phyloP scores from a whole-genome alignment of 2,113 vertebrate genomes.

The Tupaia chinensis region DNA sequence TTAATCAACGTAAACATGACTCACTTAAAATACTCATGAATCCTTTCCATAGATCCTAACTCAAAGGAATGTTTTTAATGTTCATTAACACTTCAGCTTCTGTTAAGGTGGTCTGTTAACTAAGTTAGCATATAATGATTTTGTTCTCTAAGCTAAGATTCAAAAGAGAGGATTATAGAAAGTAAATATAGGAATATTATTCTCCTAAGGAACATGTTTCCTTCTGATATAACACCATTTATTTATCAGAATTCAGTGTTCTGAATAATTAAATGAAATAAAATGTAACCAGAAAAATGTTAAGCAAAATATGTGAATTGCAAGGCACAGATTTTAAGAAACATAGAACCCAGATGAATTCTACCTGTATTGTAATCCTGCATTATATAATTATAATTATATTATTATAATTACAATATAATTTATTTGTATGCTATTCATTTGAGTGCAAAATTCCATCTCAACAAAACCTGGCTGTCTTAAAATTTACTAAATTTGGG shows the following conservation, averaged over 20 bases:
- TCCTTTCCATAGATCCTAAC: not conserved
- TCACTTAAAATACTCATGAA: slow-evolving; percentile 18
- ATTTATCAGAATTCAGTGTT: slow-evolving; percentile 24
- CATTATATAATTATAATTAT: not conserved
- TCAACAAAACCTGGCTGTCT: not conserved
- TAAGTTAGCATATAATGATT: not conserved
- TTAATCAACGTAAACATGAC: not conserved
- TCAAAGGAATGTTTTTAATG: not conserved
- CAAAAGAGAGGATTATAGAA: slow-evolving; percentile 42
- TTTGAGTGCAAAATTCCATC: not conserved
- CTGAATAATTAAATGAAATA: slow-evolving; percentile 34
- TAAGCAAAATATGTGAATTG: slow-evolving; percentile 7
- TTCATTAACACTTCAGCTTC: slow-evolving; percentile 21
- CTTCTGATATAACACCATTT: not conserved
- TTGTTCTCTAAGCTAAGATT: slow-evolving; percentile 29
- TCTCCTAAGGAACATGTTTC: not conserved
- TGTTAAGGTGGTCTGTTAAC: not conserved
- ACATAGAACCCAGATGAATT: not conserved
- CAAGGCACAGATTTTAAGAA: not conserved
- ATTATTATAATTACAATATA: not conserved
- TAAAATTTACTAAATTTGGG: not conserved
- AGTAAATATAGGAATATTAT: slow-evolving; percentile 22
- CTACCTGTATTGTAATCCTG: not conserved
- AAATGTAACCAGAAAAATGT: not conserved
- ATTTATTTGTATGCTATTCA: not conserved